Evolutionary conservation across 2,797 vertebrate genomes (phyloP).

Genomic region (Tokudaia muenninki): DNA sequence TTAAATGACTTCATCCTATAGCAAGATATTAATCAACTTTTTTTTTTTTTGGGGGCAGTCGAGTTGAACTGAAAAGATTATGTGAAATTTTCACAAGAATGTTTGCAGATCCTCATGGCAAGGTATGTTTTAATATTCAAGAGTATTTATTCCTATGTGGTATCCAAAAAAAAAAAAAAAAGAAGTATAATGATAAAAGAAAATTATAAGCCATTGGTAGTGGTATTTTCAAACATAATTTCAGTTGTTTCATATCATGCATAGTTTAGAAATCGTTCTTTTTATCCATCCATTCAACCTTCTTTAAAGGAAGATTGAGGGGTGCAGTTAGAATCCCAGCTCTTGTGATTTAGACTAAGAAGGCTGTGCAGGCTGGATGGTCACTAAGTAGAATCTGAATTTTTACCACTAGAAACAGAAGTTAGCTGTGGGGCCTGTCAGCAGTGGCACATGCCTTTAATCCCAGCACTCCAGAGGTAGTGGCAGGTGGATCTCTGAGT

Average conservation of each 20-base stretch:
- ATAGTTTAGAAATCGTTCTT: conserved; percentile 52
- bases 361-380: neutral
- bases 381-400: neutral
- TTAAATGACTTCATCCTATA: conserved; percentile 51
- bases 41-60: conserved; percentile 88
- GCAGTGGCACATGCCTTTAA: neutral
- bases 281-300: conserved; percentile 15
- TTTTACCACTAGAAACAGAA: neutral
- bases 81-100: conserved; percentile 99
- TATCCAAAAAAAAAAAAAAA: neutral
- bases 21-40: conserved; percentile 74
- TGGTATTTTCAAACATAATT: conserved; percentile 58
- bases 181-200: conserved; percentile 9
- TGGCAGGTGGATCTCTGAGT: neutral
- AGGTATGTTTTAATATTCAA: conserved; percentile 90
- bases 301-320: conserved; percentile 1
- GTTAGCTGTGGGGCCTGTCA: neutral
- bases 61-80: conserved; percentile 97
- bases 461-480: neutral
- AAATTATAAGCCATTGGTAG: neutral
- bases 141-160: conserved; percentile 37
- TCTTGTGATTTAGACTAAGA: conserved; percentile 21
- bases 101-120: conserved; percentile 99
- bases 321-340: neutral
- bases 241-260: conserved; percentile 17